These are phyloP conservation scores for Plestiodon gilberti DNA, from an alignment of 2,113 vertebrate genomes.

Conservation along the genomic window DNA sequence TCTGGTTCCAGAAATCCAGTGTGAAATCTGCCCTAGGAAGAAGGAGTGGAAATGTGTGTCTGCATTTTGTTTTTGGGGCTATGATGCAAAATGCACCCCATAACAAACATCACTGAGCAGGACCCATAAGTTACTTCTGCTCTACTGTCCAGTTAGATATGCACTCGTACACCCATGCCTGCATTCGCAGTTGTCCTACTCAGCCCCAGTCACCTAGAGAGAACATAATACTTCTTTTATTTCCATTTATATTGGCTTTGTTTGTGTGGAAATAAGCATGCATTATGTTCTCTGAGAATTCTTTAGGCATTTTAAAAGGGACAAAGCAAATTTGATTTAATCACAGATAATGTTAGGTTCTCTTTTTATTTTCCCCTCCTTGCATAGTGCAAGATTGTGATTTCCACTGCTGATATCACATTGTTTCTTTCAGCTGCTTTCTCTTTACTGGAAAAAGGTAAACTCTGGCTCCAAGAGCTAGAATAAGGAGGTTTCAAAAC, in stretches of 20 bases:
- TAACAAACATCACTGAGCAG: neutral
- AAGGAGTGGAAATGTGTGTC: neutral
- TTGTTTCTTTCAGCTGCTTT: slow-evolving; percentile 31
- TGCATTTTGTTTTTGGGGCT: neutral
- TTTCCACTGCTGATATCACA: slow-evolving; percentile 43
- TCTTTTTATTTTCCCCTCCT: neutral
- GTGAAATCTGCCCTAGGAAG: neutral
- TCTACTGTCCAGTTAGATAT: neutral
- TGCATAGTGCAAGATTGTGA: slow-evolving; percentile 48
- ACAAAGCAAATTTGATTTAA: slow-evolving; percentile 59
- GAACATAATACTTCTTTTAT: slow-evolving; percentile 38
- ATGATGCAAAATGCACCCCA: neutral
- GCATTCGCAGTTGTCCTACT: neutral
- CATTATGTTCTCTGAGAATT: slow-evolving; percentile 46
- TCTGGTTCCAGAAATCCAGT: neutral
- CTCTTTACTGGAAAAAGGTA: neutral
- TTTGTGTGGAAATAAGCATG: slow-evolving; percentile 51
- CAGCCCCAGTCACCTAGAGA: slow-evolving; percentile 29
- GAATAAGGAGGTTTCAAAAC: neutral
- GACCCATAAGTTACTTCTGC: neutral
- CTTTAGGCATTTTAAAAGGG: slow-evolving; percentile 48
- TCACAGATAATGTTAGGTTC: slow-evolving; percentile 48
- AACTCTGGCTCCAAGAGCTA: slow-evolving; percentile 29
- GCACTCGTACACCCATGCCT: neutral
- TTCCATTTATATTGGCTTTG: slow-evolving; percentile 44